phyloP scores from a whole-genome alignment of 2,888 invertebrate species.

The Matsumyia berberina region DNA sequence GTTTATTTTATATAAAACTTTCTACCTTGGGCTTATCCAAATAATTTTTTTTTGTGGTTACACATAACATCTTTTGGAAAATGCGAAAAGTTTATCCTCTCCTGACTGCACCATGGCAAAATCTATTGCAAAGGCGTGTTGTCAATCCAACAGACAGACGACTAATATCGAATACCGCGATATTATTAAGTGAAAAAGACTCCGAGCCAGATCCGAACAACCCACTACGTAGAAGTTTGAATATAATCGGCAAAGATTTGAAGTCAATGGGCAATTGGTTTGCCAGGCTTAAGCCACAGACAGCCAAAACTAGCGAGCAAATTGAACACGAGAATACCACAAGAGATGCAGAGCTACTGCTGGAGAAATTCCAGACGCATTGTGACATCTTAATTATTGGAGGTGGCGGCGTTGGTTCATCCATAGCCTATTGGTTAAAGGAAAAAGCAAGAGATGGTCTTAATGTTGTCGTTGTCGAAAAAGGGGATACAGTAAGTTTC shows the following conservation, averaged over 20 bases:
- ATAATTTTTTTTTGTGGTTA: too few relatives aligned
- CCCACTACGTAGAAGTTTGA: conserved; percentile 80
- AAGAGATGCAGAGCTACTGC: background rate
- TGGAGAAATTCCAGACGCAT: conserved; percentile 86
- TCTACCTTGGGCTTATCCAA: too few relatives aligned
- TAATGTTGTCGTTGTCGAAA: conserved; percentile 93
- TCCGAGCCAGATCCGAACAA: conserved; percentile 75
- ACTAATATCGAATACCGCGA: conserved; percentile 6
- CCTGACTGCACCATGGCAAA: background rate
- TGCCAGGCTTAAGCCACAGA: conserved; percentile 50
- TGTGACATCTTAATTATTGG: conserved; percentile 94
- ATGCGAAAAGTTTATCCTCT: conserved; percentile 1
- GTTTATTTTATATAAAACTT: too few relatives aligned
- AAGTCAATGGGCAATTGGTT: conserved; percentile 80
- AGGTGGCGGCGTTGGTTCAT: conserved; percentile 95
- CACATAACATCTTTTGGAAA: background rate
- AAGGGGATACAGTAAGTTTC: conserved; percentile 91
- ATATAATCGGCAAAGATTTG: conserved; percentile 83
- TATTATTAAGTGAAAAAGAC: conserved; percentile 34
- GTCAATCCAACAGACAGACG: background rate
- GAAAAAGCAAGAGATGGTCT: conserved; percentile 89
- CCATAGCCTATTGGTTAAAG: conserved; percentile 96
- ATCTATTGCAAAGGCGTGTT: background rate
- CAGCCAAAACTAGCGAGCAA: conserved; percentile 8
- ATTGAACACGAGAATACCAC: background rate